A percentile compares a stretch with the other conserved stretches of the same genome.
Conservation (phyloP, 2,113 vertebrate species). For the Chloropsis hardwickii region DNA sequence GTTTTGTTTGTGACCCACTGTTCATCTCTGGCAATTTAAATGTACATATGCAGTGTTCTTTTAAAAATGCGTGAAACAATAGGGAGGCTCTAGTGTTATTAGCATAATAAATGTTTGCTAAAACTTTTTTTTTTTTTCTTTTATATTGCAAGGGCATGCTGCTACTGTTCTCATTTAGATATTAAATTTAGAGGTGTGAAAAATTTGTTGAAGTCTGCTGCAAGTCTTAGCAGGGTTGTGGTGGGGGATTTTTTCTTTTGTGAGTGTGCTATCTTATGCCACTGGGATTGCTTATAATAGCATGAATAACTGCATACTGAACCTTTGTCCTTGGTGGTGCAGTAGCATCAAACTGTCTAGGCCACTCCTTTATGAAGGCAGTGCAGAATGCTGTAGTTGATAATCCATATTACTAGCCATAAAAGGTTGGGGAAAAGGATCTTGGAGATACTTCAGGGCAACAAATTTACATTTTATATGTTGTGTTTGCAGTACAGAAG, state of each 20-base stretch:
- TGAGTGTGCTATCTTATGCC: neutral
- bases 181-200: neutral
- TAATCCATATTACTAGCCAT: neutral
- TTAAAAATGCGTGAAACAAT: neutral
- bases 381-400: neutral
- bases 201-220: neutral
- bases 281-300: neutral
- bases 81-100: neutral
- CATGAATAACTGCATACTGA: neutral
- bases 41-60: neutral
- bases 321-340: neutral
- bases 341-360: neutral
- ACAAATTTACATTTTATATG: neutral
- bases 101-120: neutral
- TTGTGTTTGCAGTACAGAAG: neutral
- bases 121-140: neutral
- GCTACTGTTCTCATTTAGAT: neutral
- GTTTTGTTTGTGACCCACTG: constrained; percentile 13
- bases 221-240: neutral
- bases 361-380: neutral
- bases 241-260: neutral
- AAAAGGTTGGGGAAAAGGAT: neutral
- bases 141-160: neutral
- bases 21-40: constrained; percentile 3
- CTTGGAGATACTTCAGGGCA: neutral